Base-by-base conservation (phyloP, 2,888 invertebrate genomes). In the Salticus scenicus region DNA sequence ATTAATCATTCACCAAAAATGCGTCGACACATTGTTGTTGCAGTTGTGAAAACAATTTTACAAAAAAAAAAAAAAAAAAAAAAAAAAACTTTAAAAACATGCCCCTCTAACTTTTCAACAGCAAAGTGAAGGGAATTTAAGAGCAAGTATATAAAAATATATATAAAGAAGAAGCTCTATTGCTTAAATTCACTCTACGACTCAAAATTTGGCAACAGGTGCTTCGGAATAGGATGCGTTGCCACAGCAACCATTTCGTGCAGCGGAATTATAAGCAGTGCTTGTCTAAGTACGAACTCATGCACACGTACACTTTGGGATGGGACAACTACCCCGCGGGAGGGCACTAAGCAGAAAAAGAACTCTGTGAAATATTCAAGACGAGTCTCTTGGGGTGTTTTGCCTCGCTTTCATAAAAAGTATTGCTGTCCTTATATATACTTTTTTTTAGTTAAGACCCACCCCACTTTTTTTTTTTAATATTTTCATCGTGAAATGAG, bases 311-410 rank as follows among this genome's bases (percentile, higher is more conserved):
- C 76, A 75, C 31, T 66, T 64, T 73, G 77, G 77, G 83, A 77
- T 83, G 67, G 77, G 74, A 27, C 37, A 30, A 14, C 4, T 8
- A 1, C 5, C 64, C 47, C 75, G 7, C 31, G 66, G 67, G 83
- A 77, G 77, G 27, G 51, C 71, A 20, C 24, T 63, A 51, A 31
- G 66, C 64, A 31, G 63, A 64, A 63, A 64, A 72, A 37, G 37
- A 76, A 64, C 57, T 73, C 73, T 83, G 72, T 83, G 77, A 83
- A 83, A 83, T 83, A 83, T 83, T 83, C 83, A 77, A 66, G 57
- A 41, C 42, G 8, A 14, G 12, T 41, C 67, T 73, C 77, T 57
- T n/a, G 77, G 41, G 81, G 63, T 57, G 28, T 41, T 47, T 20
- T 20, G 31, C 28, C 72, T 37, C 72, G 67, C 77, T 83, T 77